phyloP scores from a whole-genome alignment of 2,888 invertebrate species.

The Drosophila neotestacea region DNA sequence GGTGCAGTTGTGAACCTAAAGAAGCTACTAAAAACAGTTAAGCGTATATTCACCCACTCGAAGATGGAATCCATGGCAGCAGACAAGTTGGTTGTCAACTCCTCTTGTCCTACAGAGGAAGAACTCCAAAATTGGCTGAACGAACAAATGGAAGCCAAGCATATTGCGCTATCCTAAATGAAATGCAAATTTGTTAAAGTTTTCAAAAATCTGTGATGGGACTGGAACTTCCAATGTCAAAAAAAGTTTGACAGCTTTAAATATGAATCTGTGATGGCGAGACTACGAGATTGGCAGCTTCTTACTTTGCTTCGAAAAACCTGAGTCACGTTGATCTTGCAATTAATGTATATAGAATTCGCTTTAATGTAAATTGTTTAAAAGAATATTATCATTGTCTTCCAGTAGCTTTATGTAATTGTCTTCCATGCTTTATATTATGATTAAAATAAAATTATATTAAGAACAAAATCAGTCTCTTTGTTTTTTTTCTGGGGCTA shows the following conservation, averaged over 20 bases:
- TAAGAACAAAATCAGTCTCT: too few species aligned
- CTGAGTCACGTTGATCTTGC: conserved; percentile 28
- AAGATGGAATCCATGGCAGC: conserved; percentile 28
- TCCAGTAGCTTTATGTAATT: conserved; percentile 47
- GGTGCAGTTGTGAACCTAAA: conserved; percentile 61
- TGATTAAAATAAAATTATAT: conserved; percentile 31
- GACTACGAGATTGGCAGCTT: conserved; percentile 55
- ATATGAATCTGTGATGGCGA: conserved; percentile 63
- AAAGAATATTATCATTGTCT: conserved; percentile 58
- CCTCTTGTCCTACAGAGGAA: conserved; percentile 58
- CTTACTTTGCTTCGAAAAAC: conserved; percentile 20
- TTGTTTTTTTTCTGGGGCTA: too few species aligned
- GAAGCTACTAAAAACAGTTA: conserved; percentile 63
- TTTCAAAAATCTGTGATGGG: conserved; percentile 57
- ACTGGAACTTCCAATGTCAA: conserved; percentile 35
- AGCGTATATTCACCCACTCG: conserved; percentile 50
- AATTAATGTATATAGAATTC: conserved; percentile 28
- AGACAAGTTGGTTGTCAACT: background rate
- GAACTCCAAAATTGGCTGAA: conserved; percentile 74
- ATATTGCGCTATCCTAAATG: conserved; percentile 4
- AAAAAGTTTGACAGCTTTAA: conserved; percentile 62
- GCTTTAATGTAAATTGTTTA: conserved; percentile 22
- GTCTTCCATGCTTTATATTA: conserved; percentile 69
- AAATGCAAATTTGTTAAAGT: too few species aligned
- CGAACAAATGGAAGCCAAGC: conserved; percentile 53